Base-by-base conservation (phyloP, 2,888 invertebrate genomes). In the Ditula angustiorana region DNA sequence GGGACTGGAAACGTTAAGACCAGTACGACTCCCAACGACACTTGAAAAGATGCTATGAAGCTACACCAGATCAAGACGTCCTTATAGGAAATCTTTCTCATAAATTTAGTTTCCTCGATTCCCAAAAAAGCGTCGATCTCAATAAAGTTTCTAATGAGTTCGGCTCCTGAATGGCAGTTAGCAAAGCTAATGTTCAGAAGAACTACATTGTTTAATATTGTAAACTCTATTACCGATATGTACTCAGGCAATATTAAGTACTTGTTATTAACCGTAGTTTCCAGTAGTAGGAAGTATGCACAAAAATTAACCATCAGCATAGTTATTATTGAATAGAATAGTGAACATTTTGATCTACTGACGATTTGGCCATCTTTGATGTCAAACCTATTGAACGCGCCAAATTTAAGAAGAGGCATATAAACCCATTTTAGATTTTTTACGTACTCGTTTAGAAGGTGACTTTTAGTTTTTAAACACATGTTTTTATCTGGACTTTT, bases 41-140 rank as follows among this genome's bases (percentile, higher is more conserved):
- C 73, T 44, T 79, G 67, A 30, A 76, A 80, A 1, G 75, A 28
- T 3, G 59, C 66, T 10, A 82, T 66, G 0, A 71, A 33, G 5
- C 69, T 1, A 5, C 69, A 59, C 13, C 76, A 24, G 13, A 63
- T 26, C 13, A 66, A 33, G 13, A 71, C 82, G 0, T 71, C 66
- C 23, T 67, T 77, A 0, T 71, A 62, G 1, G 73, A 71, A 3
- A 78, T 67, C 2, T 77, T 67, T 71, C 90, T 80, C 81, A 90
- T 81, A 46, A 86, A 86, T 47, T 74, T 75, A 0, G 89, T 88
- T 67, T 87, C 81, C n/a, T 79, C 67, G 1, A 74, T 69, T 10
- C 87, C 88, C 0, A 90, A 69, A 35, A 82, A 74, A 7, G 67
- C 35, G 66, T 90, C 90, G 0, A 88, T 79, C 37, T 86, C 77